These are phyloP conservation scores for Drosophila incognita DNA, from an alignment of 2,888 invertebrate species.

Conservation along the genomic window DNA sequence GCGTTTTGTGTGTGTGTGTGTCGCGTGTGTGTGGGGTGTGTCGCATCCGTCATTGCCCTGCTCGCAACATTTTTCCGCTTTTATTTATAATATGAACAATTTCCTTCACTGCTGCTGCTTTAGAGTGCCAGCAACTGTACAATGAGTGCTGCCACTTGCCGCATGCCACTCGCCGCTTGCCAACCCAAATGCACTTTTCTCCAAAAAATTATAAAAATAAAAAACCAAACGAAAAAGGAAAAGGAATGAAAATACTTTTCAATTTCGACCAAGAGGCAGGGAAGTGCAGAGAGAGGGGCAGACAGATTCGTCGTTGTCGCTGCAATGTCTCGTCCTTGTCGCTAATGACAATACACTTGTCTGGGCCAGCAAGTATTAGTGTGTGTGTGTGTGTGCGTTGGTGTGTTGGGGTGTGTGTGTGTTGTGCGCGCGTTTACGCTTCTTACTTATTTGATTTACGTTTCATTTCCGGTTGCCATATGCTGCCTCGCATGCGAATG, in stretches of 20 bases:
- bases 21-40: conserved; percentile 60
- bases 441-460: conserved; percentile 82
- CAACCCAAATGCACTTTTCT: conserved; percentile 70
- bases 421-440: conserved; percentile 70
- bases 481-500: conserved; percentile 75
- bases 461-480: conserved; percentile 83
- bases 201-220: conserved; percentile 4
- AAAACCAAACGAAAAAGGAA: too few relatives aligned
- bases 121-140: conserved; percentile 38
- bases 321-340: conserved; percentile 65
- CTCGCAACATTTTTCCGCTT: conserved; percentile 77
- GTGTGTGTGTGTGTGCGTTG: not conserved
- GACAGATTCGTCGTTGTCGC: conserved; percentile 48
- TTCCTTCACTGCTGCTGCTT: conserved; percentile 62
- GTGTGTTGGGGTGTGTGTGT: conserved; percentile 34
- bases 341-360: conserved; percentile 77
- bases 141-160: conserved; percentile 67
- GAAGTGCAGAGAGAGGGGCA: not conserved
- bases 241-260: conserved; percentile 65
- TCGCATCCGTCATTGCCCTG: conserved; percentile 74
- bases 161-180: conserved; percentile 55
- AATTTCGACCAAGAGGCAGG: conserved; percentile 54
- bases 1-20: conserved; percentile 45
- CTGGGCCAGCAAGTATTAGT: conserved; percentile 22
- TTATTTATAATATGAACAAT: conserved; percentile 80